These are phyloP conservation scores for Drosophila affinis DNA, from an alignment of 2,888 invertebrate genomes.

Conservation along the genomic window DNA sequence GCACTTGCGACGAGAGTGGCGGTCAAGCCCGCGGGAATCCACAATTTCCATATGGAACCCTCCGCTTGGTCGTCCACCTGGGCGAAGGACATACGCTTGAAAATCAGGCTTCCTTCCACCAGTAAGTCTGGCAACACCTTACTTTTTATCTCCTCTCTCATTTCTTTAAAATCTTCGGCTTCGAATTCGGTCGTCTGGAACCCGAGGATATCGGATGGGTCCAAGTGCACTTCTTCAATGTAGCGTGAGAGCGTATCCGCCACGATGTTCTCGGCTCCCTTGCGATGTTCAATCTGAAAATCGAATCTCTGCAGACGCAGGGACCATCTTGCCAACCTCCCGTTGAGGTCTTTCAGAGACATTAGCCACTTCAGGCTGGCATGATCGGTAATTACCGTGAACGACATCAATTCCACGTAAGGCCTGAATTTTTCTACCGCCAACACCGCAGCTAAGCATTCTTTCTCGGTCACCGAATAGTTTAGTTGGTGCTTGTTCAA, in stretches of 20 bases:
- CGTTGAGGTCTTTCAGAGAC: neutral
- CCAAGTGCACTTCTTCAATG: neutral
- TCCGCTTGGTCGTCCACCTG: too few relatives aligned
- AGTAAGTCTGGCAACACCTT: neutral
- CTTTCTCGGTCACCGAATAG: slow-evolving; percentile 8
- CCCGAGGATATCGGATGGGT: slow-evolving; percentile 1
- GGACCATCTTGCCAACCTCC: slow-evolving; percentile 1
- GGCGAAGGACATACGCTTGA: too few relatives aligned
- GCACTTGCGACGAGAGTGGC: too few relatives aligned
- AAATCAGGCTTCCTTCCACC: too few relatives aligned
- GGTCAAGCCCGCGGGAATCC: too few relatives aligned
- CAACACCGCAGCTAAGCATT: slow-evolving; percentile 3
- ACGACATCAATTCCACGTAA: neutral
- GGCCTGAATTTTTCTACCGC: slow-evolving; percentile 1
- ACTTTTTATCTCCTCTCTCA: neutral
- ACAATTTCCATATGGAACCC: too few relatives aligned
- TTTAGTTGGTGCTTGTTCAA: too few relatives aligned
- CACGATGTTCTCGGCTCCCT: neutral
- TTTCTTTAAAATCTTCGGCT: neutral
- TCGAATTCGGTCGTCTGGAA: slow-evolving; percentile 7
- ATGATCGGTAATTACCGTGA: slow-evolving; percentile 6
- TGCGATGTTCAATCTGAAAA: neutral
- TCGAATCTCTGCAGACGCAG: neutral
- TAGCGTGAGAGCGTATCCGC: neutral
- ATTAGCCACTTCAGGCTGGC: slow-evolving; percentile 14